Conservation (phyloP, 1,140 invertebrate genomes). For the Streblospio benedicti region DNA sequence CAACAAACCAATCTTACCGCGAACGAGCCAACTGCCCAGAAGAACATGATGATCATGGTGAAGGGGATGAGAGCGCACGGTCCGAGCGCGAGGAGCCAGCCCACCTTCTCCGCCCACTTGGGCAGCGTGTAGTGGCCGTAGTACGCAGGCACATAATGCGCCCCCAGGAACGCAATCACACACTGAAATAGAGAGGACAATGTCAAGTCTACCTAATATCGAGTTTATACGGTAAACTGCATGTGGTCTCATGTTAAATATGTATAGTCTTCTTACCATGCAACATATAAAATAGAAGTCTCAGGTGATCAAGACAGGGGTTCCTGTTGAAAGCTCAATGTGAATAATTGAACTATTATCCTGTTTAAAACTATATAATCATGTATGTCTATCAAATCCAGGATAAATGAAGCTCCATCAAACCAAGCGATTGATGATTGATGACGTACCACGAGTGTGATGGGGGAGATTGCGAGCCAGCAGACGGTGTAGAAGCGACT, state of each 20-base stretch:
- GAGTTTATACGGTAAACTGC: background rate
- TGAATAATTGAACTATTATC: background rate
- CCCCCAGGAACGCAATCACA: slow-evolving; percentile 5
- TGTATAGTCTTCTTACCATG: too few species aligned
- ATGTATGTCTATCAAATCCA: background rate
- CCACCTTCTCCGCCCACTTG: slow-evolving; percentile 18
- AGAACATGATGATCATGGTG: slow-evolving; percentile 17
- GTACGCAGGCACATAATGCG: background rate
- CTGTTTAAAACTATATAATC: background rate
- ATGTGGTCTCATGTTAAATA: background rate
- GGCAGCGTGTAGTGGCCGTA: slow-evolving; percentile 35
- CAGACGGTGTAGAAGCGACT: slow-evolving; percentile 9
- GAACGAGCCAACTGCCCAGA: background rate
- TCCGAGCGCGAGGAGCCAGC: slow-evolving; percentile 23
- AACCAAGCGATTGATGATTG: too few species aligned
- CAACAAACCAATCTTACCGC: background rate
- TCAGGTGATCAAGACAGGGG: background rate
- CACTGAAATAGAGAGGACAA: background rate
- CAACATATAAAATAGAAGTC: background rate
- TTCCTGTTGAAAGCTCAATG: background rate
- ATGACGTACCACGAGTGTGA: slow-evolving; percentile 8
- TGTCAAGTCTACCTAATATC: background rate
- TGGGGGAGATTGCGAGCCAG: slow-evolving; percentile 9
- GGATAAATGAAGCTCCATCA: background rate
- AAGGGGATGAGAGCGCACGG: slow-evolving; percentile 27